Conservation (phyloP, 2,888 invertebrate species). For the Melieria picta region DNA sequence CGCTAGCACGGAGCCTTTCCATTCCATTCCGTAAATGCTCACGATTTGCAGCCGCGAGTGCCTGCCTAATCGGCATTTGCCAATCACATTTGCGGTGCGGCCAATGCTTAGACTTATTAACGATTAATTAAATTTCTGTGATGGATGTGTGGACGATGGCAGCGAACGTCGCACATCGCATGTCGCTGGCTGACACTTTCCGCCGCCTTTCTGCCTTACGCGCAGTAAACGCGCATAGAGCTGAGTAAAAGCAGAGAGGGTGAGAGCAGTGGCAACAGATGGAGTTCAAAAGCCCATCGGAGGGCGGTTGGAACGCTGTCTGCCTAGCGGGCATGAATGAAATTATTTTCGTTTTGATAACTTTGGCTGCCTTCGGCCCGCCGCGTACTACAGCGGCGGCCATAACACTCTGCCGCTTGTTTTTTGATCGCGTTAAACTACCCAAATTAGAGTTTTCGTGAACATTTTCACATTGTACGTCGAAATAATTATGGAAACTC, state of each 20-base stretch:
- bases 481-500: constrained; percentile 55
- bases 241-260: no score
- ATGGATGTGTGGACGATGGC: neutral
- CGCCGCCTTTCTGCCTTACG: no score
- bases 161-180: no score
- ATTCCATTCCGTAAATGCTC: neutral
- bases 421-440: constrained; percentile 55
- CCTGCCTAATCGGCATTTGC: constrained; percentile 35
- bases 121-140: constrained; percentile 56
- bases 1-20: neutral
- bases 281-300: no score
- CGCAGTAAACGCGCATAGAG: no score
- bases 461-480: constrained; percentile 21
- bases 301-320: no score
- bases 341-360: no score
- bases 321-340: no score
- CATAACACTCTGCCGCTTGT: constrained; percentile 19
- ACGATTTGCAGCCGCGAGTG: constrained; percentile 9
- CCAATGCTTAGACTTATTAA: constrained; percentile 60
- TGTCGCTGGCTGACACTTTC: no score
- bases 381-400: constrained; percentile 9
- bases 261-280: no score
- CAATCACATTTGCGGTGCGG: constrained; percentile 34
- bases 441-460: constrained; percentile 42
- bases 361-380: no score